Percentiles rank a stretch among this genome's conserved stretches.
Conservation (phyloP, 2,888 invertebrate genomes). For the Drosophila macrospina region DNA sequence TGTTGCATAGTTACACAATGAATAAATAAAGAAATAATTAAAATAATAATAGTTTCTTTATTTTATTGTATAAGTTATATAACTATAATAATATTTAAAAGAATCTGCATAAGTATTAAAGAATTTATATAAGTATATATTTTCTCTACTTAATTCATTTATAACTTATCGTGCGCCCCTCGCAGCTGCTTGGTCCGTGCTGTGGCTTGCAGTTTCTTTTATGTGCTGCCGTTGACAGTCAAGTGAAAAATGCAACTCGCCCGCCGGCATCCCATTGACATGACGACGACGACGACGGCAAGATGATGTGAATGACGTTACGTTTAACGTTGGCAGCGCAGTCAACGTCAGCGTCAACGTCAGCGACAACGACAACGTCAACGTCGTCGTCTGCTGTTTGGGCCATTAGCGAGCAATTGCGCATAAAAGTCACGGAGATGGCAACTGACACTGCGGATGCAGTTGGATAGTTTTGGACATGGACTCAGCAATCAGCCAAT, state of each 20-base stretch:
- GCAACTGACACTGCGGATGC: constrained; percentile 44
- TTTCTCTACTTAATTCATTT: no score
- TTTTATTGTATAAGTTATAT: no score
- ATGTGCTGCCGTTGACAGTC: constrained; percentile 70
- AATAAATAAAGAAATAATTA: no score
- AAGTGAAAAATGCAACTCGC: constrained; percentile 79
- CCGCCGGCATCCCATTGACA: constrained; percentile 68
- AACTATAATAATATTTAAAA: no score
- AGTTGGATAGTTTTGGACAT: constrained; percentile 57
- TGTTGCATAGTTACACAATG: no score
- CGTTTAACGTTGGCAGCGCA: constrained; percentile 61
- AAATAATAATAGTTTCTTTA: no score
- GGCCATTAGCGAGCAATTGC: constrained; percentile 77
- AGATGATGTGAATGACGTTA: constrained; percentile 73
- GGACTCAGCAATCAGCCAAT: constrained; percentile 66
- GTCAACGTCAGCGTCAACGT: constrained; percentile 19
- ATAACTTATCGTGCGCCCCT: constrained; percentile 31
- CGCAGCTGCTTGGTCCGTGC: constrained; percentile 13
- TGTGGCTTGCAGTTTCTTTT: constrained; percentile 49
- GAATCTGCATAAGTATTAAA: no score
- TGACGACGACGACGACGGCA: constrained; percentile 46
- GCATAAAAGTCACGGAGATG: constrained; percentile 76
- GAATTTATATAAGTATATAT: not conserved
- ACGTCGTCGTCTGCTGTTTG: constrained; percentile 35
- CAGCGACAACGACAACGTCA: constrained; percentile 16